Evolutionary conservation across 2,113 vertebrate genomes (phyloP).

Genomic region (Brachypodius melanocephalos): DNA sequence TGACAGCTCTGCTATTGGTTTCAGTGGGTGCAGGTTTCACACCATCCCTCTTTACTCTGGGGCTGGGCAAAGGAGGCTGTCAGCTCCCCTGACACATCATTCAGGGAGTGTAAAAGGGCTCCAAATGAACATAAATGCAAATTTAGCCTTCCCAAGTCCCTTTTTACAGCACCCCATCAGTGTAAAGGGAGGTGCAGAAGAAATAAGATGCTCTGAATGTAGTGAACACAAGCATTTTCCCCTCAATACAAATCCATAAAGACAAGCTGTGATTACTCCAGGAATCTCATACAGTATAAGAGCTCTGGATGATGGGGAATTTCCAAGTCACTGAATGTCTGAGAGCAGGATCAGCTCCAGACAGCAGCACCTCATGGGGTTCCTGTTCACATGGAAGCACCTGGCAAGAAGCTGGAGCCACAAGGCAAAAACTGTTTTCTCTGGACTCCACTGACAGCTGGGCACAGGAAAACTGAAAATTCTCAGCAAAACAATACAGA

Average conservation of each 20-base stretch:
- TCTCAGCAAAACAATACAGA: not conserved
- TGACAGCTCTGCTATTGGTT: not conserved
- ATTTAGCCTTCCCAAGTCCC: not conserved
- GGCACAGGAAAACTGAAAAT: not conserved
- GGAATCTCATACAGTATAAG: not conserved
- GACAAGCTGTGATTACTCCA: not conserved
- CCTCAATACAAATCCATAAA: not conserved
- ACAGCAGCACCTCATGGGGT: not conserved
- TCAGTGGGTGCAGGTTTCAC: slow-evolving; percentile 3
- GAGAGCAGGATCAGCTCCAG: not conserved
- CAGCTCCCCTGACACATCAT: not conserved
- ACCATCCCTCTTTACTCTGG: not conserved
- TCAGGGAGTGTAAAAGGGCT: not conserved
- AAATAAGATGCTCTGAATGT: not conserved
- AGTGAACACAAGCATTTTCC: not conserved
- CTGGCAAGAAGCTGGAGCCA: not conserved
- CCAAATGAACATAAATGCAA: not conserved
- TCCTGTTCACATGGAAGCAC: not conserved
- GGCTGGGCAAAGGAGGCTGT: not conserved
- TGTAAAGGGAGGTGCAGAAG: not conserved
- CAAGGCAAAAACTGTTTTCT: not conserved
- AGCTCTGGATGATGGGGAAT: not conserved
- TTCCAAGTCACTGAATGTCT: not conserved
- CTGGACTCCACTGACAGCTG: not conserved
- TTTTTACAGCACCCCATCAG: not conserved